phyloP scores from a whole-genome alignment of 1,140 invertebrate genomes.

The Achroia grisella region DNA sequence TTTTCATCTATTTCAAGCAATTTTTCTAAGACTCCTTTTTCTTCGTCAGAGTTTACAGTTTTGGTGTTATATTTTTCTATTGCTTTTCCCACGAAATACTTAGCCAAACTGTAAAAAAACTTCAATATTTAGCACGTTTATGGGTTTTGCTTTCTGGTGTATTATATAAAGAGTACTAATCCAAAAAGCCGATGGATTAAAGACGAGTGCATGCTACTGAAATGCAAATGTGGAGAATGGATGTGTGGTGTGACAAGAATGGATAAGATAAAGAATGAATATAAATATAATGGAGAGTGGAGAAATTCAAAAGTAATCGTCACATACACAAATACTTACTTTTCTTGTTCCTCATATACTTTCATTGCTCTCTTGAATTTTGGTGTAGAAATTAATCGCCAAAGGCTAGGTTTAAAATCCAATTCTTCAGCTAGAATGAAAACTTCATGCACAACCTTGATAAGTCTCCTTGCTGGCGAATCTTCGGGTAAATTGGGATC shows the following conservation, averaged over 20 bases:
- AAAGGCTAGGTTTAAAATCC: slow-evolving; percentile 77
- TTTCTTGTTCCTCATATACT: slow-evolving; percentile 39
- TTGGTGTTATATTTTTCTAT: slow-evolving; percentile 24
- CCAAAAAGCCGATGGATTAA: too few relatives aligned
- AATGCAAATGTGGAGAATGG: too few relatives aligned
- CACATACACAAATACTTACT: slow-evolving; percentile 5
- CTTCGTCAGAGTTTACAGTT: slow-evolving; percentile 16
- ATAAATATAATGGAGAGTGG: too few relatives aligned
- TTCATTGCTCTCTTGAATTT: slow-evolving; percentile 73
- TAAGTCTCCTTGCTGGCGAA: slow-evolving; percentile 75
- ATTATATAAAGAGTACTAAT: too few relatives aligned
- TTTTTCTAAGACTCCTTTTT: slow-evolving; percentile 73
- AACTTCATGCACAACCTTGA: slow-evolving; percentile 75
- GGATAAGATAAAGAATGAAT: too few relatives aligned
- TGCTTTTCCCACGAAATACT: slow-evolving; percentile 31
- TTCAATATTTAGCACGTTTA: too few relatives aligned
- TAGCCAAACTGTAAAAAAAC: slow-evolving; percentile 23
- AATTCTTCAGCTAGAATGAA: slow-evolving; percentile 76
- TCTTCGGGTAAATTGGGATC: slow-evolving; percentile 65
- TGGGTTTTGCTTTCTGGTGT: too few relatives aligned
- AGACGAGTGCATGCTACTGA: too few relatives aligned
- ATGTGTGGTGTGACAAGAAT: too few relatives aligned
- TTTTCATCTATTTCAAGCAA: slow-evolving; percentile 69
- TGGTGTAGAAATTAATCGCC: slow-evolving; percentile 76
- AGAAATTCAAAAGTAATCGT: too few relatives aligned